Conservation (phyloP, 2,797 vertebrate species). For the Corythornis leucogaster region DNA sequence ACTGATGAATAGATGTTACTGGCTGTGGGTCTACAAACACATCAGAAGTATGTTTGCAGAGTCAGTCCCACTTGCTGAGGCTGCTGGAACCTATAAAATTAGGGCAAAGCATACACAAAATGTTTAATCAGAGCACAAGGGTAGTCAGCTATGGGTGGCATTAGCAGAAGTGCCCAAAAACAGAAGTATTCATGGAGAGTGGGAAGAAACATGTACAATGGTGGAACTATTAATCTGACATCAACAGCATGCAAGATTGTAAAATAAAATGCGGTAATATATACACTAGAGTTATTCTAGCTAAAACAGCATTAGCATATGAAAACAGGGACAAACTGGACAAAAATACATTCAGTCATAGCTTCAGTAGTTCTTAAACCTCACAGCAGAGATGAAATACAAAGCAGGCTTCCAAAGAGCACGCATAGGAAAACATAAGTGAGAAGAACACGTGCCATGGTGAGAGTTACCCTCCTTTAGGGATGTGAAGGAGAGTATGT, state of each 20-base stretch:
- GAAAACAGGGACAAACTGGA: neutral
- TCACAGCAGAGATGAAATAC: neutral
- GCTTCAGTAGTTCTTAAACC: neutral
- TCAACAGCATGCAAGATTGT: neutral
- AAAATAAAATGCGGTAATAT: neutral
- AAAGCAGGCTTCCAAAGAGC: neutral
- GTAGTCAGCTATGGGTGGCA: fast-evolving
- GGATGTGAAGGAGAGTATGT: neutral
- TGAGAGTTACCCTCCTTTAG: neutral
- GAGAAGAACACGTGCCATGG: neutral
- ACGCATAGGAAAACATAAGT: neutral
- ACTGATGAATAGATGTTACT: neutral
- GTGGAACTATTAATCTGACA: neutral
- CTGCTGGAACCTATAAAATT: neutral
- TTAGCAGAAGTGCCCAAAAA: neutral
- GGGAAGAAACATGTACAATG: neutral
- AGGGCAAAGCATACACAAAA: neutral
- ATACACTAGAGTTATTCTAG: neutral
- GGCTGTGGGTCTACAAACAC: neutral
- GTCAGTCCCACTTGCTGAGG: neutral
- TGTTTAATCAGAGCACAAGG: neutral
- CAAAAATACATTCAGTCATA: neutral
- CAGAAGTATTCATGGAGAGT: neutral
- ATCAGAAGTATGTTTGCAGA: fast-evolving
- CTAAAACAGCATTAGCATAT: neutral